A percentile compares a stretch with the other conserved stretches of the same genome.
Evolutionary conservation across 30 jellyfish, hydroid and myxozoan genomes (phyloP).

Genomic region (Pelagia noctiluca): DNA sequence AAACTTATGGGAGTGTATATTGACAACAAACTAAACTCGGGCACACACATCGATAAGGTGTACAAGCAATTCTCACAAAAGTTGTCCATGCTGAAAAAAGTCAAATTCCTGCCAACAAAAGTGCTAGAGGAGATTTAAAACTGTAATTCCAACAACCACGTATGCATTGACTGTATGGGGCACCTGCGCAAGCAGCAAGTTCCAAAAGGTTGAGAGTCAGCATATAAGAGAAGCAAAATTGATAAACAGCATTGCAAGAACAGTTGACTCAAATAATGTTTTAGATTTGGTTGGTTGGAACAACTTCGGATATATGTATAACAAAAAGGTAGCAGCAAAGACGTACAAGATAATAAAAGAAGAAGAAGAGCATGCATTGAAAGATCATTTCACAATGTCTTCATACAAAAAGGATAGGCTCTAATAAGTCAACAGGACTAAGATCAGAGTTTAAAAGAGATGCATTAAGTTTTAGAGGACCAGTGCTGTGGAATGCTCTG

Average conservation of each 20-base stretch:
- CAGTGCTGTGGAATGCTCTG: slow-evolving; percentile 61
- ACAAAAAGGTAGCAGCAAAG: slow-evolving; percentile 28
- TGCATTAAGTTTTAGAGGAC: slow-evolving; percentile 47
- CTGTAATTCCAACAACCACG: slow-evolving; percentile 41
- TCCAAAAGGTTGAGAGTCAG: slow-evolving; percentile 32
- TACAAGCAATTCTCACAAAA: neutral
- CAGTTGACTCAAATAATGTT: slow-evolving; percentile 26
- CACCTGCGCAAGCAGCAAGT: slow-evolving; percentile 38
- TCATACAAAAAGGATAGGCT: slow-evolving; percentile 18
- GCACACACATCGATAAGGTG: slow-evolving; percentile 43
- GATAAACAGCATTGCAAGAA: slow-evolving; percentile 19
- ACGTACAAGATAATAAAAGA: slow-evolving; percentile 46
- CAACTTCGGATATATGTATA: slow-evolving; percentile 1
- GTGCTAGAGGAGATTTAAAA: slow-evolving; percentile 13
- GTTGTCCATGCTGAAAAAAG: neutral
- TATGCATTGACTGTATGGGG: slow-evolving; percentile 51
- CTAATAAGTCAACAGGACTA: neutral
- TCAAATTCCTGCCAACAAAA: neutral
- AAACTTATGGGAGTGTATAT: slow-evolving; percentile 35
- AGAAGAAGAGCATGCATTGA: slow-evolving; percentile 43
- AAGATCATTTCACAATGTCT: slow-evolving; percentile 47
- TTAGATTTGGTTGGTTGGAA: neutral
- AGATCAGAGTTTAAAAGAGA: slow-evolving; percentile 27
- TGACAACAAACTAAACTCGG: slow-evolving; percentile 52
- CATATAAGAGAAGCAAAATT: slow-evolving; percentile 38